phyloP scores from a whole-genome alignment of 2,888 invertebrate species.

The Coelinius sp. region DNA sequence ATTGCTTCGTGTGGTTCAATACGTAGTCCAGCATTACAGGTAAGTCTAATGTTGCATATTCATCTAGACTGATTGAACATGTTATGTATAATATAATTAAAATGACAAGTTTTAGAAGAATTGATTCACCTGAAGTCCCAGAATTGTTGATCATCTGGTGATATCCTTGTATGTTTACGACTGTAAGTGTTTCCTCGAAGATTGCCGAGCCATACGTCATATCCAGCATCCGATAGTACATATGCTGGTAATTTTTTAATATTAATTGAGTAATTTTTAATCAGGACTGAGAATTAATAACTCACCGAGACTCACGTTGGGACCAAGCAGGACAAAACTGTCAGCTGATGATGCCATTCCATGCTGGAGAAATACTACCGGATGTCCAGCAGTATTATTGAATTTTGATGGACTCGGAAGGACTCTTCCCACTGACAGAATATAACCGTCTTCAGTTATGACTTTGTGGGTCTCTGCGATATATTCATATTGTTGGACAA shows the following conservation, averaged over 20 bases:
- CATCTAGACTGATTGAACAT: slow-evolving; percentile 91
- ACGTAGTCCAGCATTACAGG: slow-evolving; percentile 86
- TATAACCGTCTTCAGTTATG: background rate
- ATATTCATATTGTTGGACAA: background rate
- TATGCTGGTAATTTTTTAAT: slow-evolving; percentile 69
- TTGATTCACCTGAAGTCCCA: slow-evolving; percentile 75
- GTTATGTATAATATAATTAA: no score
- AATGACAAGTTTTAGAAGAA: background rate
- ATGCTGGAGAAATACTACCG: background rate
- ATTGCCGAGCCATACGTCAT: slow-evolving; percentile 76
- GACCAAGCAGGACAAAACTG: background rate
- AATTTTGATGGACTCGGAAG: background rate
- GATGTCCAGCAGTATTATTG: background rate
- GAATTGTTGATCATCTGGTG: slow-evolving; percentile 70
- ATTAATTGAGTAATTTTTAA: background rate
- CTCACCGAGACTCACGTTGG: background rate
- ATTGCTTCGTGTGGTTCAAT: slow-evolving; percentile 72
- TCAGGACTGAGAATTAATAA: background rate
- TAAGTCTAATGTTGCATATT: slow-evolving; percentile 87
- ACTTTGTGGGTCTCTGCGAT: background rate
- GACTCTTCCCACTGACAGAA: background rate
- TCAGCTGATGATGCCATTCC: background rate
- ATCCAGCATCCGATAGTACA: slow-evolving; percentile 74
- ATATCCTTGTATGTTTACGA: slow-evolving; percentile 69
- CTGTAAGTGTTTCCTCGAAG: slow-evolving; percentile 73